Evolutionary conservation across 2,797 vertebrate genomes (phyloP).

Genomic region (Notolabrus celidotus): DNA sequence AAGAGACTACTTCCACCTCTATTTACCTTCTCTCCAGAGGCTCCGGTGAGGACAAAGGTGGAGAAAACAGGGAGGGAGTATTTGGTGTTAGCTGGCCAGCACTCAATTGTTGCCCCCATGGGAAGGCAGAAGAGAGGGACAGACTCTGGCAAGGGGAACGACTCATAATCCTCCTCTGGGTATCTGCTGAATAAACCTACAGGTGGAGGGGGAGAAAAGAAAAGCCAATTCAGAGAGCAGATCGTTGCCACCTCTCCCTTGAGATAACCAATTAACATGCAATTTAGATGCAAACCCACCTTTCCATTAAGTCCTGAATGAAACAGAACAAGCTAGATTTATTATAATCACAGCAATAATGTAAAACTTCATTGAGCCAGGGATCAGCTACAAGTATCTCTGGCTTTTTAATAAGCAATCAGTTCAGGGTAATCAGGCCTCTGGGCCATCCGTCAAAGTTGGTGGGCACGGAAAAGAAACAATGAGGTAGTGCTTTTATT

Average conservation of each 20-base stretch:
- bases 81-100: conserved; percentile 94
- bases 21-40: conserved; percentile 94
- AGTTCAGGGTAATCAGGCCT: conserved; percentile 27
- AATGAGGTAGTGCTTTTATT: conserved; percentile 21
- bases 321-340: conserved; percentile 12
- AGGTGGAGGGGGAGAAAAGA: neutral
- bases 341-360: conserved; percentile 22
- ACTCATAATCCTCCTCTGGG: conserved; percentile 95
- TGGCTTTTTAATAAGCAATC: conserved; percentile 38
- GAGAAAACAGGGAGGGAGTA: conserved; percentile 96
- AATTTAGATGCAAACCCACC: conserved; percentile 14
- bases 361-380: conserved; percentile 5
- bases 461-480: conserved; percentile 27
- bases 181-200: conserved; percentile 95
- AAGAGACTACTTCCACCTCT: neutral
- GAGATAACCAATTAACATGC: conserved; percentile 34
- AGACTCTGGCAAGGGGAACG: conserved; percentile 94
- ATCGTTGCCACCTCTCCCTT: conserved; percentile 3
- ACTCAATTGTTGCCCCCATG: conserved; percentile 96
- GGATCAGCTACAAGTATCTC: conserved; percentile 4
- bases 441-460: conserved; percentile 42
- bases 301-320: conserved; percentile 11
- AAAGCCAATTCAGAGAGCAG: conserved; percentile 17
- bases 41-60: conserved; percentile 95
- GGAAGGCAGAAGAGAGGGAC: conserved; percentile 97